These are phyloP conservation scores for Hydrozoanthus gracilis DNA, from an alignment of 92 coral and sea anemone species.

Conservation along the genomic window DNA sequence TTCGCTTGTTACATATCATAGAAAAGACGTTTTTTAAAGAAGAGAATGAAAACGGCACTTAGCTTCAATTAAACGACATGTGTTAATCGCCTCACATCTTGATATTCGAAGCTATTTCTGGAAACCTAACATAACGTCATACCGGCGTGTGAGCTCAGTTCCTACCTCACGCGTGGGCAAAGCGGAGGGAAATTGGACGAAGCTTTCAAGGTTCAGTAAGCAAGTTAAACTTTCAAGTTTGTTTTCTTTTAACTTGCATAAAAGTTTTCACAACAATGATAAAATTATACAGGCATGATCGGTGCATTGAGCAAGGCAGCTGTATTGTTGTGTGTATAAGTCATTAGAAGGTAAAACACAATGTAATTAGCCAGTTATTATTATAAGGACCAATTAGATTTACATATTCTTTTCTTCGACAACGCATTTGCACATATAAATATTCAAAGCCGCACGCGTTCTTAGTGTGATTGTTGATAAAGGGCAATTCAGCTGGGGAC, in stretches of 20 bases:
- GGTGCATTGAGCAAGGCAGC: slow-evolving; percentile 75
- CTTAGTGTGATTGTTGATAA: slow-evolving; percentile 80
- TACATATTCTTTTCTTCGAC: slow-evolving; percentile 83
- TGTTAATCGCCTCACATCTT: slow-evolving; percentile 71
- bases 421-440: slow-evolving; percentile 78
- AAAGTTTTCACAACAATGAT: slow-evolving; percentile 74
- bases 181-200: slow-evolving; percentile 5
- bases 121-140: slow-evolving; percentile 46
- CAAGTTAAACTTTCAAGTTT: slow-evolving; percentile 13
- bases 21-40: slow-evolving; percentile 39
- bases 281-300: slow-evolving; percentile 88
- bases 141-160: slow-evolving; percentile 8
- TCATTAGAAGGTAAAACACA: slow-evolving; percentile 89
- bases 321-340: slow-evolving; percentile 87
- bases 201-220: slow-evolving; percentile 34
- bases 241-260: slow-evolving; percentile 40
- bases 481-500: slow-evolving; percentile 72
- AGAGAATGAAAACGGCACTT: slow-evolving; percentile 70
- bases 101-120: slow-evolving; percentile 38
- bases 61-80: slow-evolving; percentile 91
- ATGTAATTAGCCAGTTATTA: slow-evolving; percentile 98
- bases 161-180: slow-evolving; percentile 47
- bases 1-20: slow-evolving; percentile 43
- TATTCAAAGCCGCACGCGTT: slow-evolving; percentile 92
- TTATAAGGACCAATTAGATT: slow-evolving; percentile 99